phyloP scores from a whole-genome alignment of 2,888 invertebrate species.

The Monoplex corrugatus region DNA sequence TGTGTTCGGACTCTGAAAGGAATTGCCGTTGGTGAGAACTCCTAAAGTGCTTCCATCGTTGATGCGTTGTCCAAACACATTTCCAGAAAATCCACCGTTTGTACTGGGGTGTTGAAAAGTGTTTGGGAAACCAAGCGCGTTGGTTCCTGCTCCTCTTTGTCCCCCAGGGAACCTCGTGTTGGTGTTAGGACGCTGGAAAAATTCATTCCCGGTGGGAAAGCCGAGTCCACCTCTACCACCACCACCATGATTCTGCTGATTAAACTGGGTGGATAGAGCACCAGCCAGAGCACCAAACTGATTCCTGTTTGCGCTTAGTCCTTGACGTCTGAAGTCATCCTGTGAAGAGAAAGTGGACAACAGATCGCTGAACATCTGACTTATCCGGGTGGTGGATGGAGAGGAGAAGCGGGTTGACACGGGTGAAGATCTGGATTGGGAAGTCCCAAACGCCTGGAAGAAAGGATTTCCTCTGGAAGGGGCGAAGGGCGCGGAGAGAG shows the following conservation, averaged over 20 bases:
- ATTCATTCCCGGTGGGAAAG: not conserved
- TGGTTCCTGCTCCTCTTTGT: not conserved
- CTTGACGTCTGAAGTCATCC: not conserved
- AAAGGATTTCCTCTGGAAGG: constrained; percentile 11
- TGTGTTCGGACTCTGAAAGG: not conserved
- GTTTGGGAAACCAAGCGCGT: not conserved
- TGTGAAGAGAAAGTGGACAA: not conserved
- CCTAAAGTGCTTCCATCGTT: not conserved
- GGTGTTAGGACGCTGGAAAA: not conserved
- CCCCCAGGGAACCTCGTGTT: not conserved
- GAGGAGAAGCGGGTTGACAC: not conserved
- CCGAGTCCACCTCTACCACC: not conserved
- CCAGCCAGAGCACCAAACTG: not conserved
- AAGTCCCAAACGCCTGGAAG: constrained; percentile 33
- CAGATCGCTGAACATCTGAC: not conserved
- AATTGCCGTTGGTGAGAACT: not conserved
- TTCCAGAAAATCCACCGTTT: not conserved
- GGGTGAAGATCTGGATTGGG: not conserved
- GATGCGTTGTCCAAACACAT: constrained; percentile 1
- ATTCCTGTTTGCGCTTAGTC: not conserved
- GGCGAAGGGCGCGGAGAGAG: constrained; percentile 8
- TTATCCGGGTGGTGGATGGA: not conserved
- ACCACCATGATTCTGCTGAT: not conserved
- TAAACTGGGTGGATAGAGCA: not conserved
- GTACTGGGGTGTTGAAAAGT: not conserved